phyloP scores from a whole-genome alignment of 2,888 invertebrate genomes.

The Oegoconia quadripuncta region DNA sequence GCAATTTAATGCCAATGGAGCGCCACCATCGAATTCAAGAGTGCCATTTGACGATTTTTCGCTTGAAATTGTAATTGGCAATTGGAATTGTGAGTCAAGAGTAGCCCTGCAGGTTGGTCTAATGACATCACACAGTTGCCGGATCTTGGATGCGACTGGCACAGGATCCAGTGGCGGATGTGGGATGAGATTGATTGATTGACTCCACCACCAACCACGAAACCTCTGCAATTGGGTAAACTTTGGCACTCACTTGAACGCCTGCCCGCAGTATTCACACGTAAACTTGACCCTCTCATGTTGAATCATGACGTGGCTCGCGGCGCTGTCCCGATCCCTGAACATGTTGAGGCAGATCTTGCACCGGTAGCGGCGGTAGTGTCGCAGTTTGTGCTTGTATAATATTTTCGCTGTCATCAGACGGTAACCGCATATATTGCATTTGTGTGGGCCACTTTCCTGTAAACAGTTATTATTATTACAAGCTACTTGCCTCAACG shows the following conservation, averaged over 20 bases:
- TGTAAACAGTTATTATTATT: slow-evolving; percentile 4
- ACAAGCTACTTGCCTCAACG: too few relatives aligned
- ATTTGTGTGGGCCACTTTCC: slow-evolving; percentile 35
- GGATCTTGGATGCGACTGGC: too few relatives aligned
- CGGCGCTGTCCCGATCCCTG: slow-evolving; percentile 42
- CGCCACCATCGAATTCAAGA: too few relatives aligned
- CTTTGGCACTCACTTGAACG: slow-evolving; percentile 35
- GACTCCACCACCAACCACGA: too few relatives aligned
- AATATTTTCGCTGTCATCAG: slow-evolving; percentile 31
- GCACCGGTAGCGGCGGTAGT: slow-evolving; percentile 47
- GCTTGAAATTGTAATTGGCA: too few relatives aligned
- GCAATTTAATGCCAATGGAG: too few relatives aligned
- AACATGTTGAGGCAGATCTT: slow-evolving; percentile 29
- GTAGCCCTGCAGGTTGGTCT: too few relatives aligned
- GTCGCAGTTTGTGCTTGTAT: slow-evolving; percentile 41
- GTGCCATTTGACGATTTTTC: too few relatives aligned
- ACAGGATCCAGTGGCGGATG: too few relatives aligned
- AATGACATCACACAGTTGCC: too few relatives aligned
- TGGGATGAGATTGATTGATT: too few relatives aligned
- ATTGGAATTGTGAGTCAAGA: too few relatives aligned
- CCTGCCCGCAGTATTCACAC: slow-evolving; percentile 33
- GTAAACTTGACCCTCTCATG: slow-evolving; percentile 33
- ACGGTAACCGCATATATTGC: slow-evolving; percentile 34
- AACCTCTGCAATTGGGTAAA: neutral
- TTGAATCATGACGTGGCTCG: slow-evolving; percentile 41